These are phyloP conservation scores for Bicyclus anynana DNA, from an alignment of 1,140 invertebrate species.

Conservation along the genomic window DNA sequence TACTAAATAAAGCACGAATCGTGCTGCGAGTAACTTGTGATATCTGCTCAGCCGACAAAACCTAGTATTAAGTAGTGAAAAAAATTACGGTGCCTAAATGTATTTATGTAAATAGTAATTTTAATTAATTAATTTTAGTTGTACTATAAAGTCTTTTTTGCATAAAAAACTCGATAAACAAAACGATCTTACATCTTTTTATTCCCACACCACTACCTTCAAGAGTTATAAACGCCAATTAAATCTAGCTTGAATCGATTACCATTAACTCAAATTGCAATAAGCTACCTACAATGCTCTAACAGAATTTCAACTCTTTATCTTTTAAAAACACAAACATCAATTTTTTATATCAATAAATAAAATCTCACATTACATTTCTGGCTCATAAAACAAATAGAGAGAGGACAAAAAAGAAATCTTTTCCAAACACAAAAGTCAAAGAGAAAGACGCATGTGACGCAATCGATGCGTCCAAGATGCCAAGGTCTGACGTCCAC, in stretches of 20 bases:
- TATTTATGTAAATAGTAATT: conserved; percentile 78
- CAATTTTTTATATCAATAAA: too few species aligned
- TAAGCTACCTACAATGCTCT: not conserved
- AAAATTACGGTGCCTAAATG: conserved; percentile 78
- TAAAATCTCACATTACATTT: conserved; percentile 4
- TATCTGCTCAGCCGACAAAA: conserved; percentile 70
- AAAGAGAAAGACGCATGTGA: conserved; percentile 7
- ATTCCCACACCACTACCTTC: conserved; percentile 9
- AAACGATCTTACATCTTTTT: conserved; percentile 40
- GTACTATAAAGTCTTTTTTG: conserved; percentile 75
- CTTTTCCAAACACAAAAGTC: conserved; percentile 12
- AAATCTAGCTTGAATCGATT: too few species aligned
- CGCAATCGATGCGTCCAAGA: conserved; percentile 4
- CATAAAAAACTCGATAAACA: conserved; percentile 73
- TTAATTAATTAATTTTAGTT: conserved; percentile 74
- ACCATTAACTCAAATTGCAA: too few species aligned
- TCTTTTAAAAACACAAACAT: too few species aligned
- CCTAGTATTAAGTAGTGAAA: conserved; percentile 72
- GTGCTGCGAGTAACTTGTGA: conserved; percentile 57
- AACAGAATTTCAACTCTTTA: too few species aligned
- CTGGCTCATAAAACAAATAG: not conserved
- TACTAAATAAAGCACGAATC: conserved; percentile 59
- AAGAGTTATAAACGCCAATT: too few species aligned
- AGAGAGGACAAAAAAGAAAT: conserved; percentile 20
- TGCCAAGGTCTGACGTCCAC: conserved; percentile 16